phyloP scores from a whole-genome alignment of 2,888 invertebrate species.

The Plebejus argus region DNA sequence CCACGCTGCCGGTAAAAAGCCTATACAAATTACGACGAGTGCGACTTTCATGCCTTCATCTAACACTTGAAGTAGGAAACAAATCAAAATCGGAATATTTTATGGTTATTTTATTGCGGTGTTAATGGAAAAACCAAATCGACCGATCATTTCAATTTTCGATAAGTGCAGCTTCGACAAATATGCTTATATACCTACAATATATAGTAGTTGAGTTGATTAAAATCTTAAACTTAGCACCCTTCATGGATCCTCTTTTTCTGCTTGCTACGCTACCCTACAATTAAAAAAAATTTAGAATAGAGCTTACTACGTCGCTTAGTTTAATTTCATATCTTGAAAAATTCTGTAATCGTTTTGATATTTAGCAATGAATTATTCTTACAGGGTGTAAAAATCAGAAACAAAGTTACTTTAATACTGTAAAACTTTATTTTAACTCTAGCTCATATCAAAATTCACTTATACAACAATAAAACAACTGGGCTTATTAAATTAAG shows the following conservation, averaged over 20 bases:
- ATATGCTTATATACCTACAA: neutral
- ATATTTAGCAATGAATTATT: no score
- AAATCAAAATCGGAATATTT: constrained; percentile 44
- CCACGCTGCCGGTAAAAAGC: constrained; percentile 35
- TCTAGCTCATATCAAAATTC: neutral
- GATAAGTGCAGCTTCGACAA: constrained; percentile 19
- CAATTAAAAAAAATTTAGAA: no score
- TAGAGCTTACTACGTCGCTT: no score
- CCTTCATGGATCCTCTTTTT: neutral
- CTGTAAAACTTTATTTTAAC: constrained; percentile 1
- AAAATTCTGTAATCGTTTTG: no score
- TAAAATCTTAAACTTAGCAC: neutral
- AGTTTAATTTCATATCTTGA: no score
- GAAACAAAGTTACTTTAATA: neutral
- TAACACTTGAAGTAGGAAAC: constrained; percentile 39
- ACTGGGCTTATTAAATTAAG: neutral
- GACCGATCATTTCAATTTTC: constrained; percentile 47
- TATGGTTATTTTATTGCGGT: constrained; percentile 46
- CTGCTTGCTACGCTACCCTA: neutral
- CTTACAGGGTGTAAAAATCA: neutral
- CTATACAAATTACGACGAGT: constrained; percentile 36
- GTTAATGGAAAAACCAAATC: constrained; percentile 38
- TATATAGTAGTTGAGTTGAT: neutral
- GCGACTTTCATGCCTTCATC: constrained; percentile 40
- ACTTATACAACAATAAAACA: constrained; percentile 17